Evolutionary conservation across 2,113 vertebrate species (phyloP).

Genomic region (Protobothrops mucrosquamatus): DNA sequence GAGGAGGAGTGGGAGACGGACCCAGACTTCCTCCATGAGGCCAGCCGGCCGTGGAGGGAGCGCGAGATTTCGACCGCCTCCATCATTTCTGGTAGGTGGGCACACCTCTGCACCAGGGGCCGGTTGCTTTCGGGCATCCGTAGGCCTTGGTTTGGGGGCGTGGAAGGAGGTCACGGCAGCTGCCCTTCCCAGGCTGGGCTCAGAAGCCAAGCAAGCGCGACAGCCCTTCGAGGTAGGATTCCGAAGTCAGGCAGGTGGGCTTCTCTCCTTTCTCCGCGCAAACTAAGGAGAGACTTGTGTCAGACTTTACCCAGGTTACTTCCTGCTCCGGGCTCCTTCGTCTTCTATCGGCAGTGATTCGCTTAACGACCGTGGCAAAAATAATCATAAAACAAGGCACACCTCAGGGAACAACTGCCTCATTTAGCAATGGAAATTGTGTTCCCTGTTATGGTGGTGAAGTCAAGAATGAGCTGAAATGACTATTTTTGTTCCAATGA

Average conservation of each 20-base stretch:
- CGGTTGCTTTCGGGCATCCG: neutral
- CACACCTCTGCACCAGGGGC: neutral
- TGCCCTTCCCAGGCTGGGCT: neutral
- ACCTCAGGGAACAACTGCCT: neutral
- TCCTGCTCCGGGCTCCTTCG: neutral
- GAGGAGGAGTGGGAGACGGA: slow-evolving; percentile 3
- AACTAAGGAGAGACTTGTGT: neutral
- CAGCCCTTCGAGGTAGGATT: neutral
- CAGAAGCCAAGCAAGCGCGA: neutral
- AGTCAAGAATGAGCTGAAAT: neutral
- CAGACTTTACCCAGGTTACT: neutral
- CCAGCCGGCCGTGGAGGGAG: neutral
- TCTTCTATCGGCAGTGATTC: neutral
- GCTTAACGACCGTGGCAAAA: neutral
- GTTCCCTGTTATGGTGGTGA: neutral
- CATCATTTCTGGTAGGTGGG: slow-evolving; percentile 11
- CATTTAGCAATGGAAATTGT: neutral
- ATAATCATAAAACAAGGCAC: neutral
- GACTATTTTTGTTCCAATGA: too few species aligned
- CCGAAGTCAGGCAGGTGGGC: neutral
- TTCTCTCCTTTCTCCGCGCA: neutral
- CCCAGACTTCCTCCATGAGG: neutral
- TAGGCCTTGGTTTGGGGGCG: neutral
- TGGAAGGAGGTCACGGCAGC: neutral
- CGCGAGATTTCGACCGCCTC: neutral